phyloP scores from a whole-genome alignment of 2,113 vertebrate genomes.

The Chloroceryle aenea region DNA sequence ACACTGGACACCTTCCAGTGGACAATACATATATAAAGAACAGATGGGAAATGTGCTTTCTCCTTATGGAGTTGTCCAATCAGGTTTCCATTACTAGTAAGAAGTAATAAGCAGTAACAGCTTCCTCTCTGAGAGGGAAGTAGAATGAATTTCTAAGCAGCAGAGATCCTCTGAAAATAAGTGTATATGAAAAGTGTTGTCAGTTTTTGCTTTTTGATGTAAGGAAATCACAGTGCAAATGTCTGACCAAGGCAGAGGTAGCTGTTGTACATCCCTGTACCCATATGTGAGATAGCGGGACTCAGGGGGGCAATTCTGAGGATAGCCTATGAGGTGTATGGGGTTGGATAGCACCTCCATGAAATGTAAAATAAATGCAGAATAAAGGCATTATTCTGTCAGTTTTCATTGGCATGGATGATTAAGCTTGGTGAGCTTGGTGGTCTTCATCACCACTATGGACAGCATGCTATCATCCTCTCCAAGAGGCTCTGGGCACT shows the following conservation, averaged over 20 bases:
- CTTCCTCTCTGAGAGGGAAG: background rate
- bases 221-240: background rate
- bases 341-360: background rate
- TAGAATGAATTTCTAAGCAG: background rate
- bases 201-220: background rate
- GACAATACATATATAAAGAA: background rate
- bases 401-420: background rate
- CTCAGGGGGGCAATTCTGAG: background rate
- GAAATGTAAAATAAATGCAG: background rate
- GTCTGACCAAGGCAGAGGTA: background rate
- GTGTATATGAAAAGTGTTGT: background rate
- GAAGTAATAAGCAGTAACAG: background rate
- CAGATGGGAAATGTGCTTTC: background rate
- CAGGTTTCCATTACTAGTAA: background rate
- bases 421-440: background rate
- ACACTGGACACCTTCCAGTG: background rate
- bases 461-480: background rate
- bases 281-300: fast-evolving
- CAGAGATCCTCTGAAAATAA: background rate
- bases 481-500: background rate
- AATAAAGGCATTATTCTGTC: background rate
- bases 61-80: background rate
- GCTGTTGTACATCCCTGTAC: background rate
- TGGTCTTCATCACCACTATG: background rate
- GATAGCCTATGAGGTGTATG: background rate